Evolutionary conservation across 2,113 vertebrate species (phyloP), one percentile per base, ranked within the genome.

Genomic region (Brienomyrus brachyistius): DNA sequence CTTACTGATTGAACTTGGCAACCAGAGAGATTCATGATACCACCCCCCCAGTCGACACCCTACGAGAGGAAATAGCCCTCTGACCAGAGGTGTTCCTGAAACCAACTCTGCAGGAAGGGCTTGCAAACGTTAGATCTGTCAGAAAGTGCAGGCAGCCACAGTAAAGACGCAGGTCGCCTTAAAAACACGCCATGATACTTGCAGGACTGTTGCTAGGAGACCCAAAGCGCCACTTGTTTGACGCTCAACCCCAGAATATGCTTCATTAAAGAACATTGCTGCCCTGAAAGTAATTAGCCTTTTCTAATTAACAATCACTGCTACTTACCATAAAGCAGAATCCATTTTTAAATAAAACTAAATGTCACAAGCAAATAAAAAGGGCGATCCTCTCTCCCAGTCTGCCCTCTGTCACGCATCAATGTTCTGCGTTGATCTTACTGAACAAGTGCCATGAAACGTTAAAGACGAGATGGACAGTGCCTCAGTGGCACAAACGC

Each of bases 221-320:
- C 50, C 31, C 13, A 0, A 86, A 35, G 23, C 48, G 5, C n/a
- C 48, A 35, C 23, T 86, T 50, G 9, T 48, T 21, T 45, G n/a
- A 86, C 50, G n/a, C 84, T 52, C n/a, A 51, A 51, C 84, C 48
- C n/a, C 5, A 10, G 50, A 86, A 86, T 51, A 52, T 52, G 84
- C 6, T 27, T 27, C 48, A 52, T 15, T 86, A 86, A 86, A 52
- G 48, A 50, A 86, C 23, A 23, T 13, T 35, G 84, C 21, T 13
- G 51, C 31, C 51, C 51, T 87, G 54, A 56, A 86, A 86, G 47
- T 51, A 86, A 87, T 87, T 87, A 87, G 48, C 31, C 51, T 87
- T 87, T 52, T 35, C 27, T 54, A 87, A 54, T 54, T 54, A 54
- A 31, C n/a, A 87, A 87, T 54, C 50, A 15, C 82, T 48, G 82